phyloP scores from a whole-genome alignment of 2,888 invertebrate genomes.

The Acronicta leporina region DNA sequence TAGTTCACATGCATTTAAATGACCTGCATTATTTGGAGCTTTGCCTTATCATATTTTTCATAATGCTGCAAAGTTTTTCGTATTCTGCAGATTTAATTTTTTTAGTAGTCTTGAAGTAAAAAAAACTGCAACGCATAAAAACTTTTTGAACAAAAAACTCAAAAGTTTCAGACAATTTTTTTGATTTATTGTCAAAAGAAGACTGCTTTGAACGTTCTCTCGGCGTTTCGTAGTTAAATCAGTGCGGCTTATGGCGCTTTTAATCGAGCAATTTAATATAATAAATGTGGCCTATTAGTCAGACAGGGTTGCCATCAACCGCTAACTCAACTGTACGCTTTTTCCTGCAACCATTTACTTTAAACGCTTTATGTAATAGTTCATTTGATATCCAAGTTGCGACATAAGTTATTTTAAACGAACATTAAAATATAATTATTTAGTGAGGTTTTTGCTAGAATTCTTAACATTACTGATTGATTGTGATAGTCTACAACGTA shows the following conservation, averaged over 20 bases:
- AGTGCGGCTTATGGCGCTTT: slow-evolving; percentile 72
- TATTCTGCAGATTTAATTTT: slow-evolving; percentile 17
- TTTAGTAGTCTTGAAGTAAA: slow-evolving; percentile 13
- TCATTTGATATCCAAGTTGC: slow-evolving; percentile 10
- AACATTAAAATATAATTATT: too few relatives aligned
- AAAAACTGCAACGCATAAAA: slow-evolving; percentile 29
- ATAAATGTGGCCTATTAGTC: slow-evolving; percentile 73
- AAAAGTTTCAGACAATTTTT: slow-evolving; percentile 34
- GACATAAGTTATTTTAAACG: slow-evolving; percentile 1
- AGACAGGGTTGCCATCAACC: slow-evolving; percentile 50
- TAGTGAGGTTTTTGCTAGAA: too few relatives aligned
- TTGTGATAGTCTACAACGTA: too few relatives aligned
- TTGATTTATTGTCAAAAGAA: slow-evolving; percentile 47
- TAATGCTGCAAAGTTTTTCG: background rate
- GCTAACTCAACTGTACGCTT: slow-evolving; percentile 41
- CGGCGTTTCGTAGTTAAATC: slow-evolving; percentile 60
- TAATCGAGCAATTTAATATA: slow-evolving; percentile 79
- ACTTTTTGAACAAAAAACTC: slow-evolving; percentile 28
- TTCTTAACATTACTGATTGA: too few relatives aligned
- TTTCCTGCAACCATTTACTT: slow-evolving; percentile 44
- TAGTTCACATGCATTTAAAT: slow-evolving; percentile 16
- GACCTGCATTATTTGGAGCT: slow-evolving; percentile 17
- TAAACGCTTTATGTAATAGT: slow-evolving; percentile 45
- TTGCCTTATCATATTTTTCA: slow-evolving; percentile 1
- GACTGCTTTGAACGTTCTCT: slow-evolving; percentile 47